These are phyloP conservation scores for Gonioctena quinquepunctata DNA, from an alignment of 1,140 invertebrate genomes.

Conservation along the genomic window DNA sequence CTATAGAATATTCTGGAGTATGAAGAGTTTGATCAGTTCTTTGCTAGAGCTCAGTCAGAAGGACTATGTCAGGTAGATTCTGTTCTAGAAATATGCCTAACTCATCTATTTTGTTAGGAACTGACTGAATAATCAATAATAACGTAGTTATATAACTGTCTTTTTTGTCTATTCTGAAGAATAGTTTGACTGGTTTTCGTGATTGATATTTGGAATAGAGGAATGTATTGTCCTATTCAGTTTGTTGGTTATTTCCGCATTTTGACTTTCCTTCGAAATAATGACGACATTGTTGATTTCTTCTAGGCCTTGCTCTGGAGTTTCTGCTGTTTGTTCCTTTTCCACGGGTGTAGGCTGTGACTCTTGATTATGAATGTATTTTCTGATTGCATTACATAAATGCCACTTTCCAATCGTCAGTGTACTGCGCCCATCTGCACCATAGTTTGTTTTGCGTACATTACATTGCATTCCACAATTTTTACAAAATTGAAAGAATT, in stretches of 20 bases:
- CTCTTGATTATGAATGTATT: no score
- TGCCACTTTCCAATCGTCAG: no score
- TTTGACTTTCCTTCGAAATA: not conserved
- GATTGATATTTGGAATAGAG: not conserved
- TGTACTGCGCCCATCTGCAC: no score
- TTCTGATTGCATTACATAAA: no score
- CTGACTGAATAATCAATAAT: not conserved
- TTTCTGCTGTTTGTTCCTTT: no score
- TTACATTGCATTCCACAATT: no score
- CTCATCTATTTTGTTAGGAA: not conserved
- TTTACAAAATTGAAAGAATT: no score
- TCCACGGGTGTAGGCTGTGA: no score
- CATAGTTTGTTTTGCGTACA: no score
- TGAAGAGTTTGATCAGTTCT: not conserved
- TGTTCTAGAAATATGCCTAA: not conserved
- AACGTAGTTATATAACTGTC: no score
- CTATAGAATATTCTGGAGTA: not conserved
- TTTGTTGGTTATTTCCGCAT: not conserved
- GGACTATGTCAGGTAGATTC: not conserved
- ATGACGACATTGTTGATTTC: not conserved
- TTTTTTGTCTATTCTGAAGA: not conserved
- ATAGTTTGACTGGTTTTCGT: not conserved
- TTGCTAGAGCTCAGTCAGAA: not conserved
- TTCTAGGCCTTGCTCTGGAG: no score
- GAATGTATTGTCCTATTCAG: not conserved